phyloP scores from a whole-genome alignment of 2,797 vertebrate genomes.

The Micromesistius poutassou region DNA sequence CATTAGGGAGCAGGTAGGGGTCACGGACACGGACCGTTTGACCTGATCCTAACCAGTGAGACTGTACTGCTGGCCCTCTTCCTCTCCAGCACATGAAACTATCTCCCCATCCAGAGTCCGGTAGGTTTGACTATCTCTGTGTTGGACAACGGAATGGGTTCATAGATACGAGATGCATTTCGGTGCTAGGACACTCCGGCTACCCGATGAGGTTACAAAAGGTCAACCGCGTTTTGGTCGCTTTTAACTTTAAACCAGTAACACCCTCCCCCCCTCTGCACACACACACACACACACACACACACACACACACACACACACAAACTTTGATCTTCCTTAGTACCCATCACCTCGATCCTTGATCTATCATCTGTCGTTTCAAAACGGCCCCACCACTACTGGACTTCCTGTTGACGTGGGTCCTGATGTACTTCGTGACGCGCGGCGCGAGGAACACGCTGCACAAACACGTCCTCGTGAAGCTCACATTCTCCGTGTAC shows the following conservation, averaged over 20 bases:
- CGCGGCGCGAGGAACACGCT: constrained; percentile 20
- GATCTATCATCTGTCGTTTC: neutral
- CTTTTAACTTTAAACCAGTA: neutral
- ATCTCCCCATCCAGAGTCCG: too few species aligned
- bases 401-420: neutral
- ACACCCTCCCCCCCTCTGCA: too few species aligned
- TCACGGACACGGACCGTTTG: neutral
- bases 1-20: neutral
- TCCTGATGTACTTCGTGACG: neutral
- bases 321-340: neutral
- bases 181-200: neutral
- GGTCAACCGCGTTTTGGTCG: neutral
- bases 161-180: neutral
- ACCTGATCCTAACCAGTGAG: too few species aligned
- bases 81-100: too few species aligned
- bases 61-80: too few species aligned
- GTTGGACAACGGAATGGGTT: neutral
- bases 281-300: too few species aligned
- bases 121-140: neutral
- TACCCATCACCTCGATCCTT: neutral
- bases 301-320: neutral
- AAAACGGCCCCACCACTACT: neutral
- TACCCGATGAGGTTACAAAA: neutral
- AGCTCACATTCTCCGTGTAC: constrained; percentile 62
- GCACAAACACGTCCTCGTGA: constrained; percentile 55